These are phyloP conservation scores for Emberiza fucata DNA, from an alignment of 2,113 vertebrate genomes.

Conservation along the genomic window DNA sequence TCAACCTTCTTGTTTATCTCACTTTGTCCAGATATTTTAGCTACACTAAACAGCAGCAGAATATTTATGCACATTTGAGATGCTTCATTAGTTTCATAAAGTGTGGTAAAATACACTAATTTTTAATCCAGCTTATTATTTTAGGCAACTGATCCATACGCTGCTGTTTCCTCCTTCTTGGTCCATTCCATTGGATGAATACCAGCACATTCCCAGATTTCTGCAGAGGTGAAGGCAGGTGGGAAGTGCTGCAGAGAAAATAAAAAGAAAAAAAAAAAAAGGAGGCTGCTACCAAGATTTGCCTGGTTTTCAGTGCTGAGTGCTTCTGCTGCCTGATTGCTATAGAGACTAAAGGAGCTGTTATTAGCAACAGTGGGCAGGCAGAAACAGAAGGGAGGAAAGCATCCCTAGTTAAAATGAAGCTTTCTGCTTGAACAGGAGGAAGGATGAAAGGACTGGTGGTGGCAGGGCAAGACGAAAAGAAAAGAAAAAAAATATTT, in stretches of 20 bases:
- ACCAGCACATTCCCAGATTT: background rate
- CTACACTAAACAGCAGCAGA: background rate
- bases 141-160: background rate
- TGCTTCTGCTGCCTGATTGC: slow-evolving; percentile 52
- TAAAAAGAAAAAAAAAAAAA: background rate
- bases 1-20: background rate
- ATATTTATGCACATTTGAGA: background rate
- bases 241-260: background rate
- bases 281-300: background rate
- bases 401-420: background rate
- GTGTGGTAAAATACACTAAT: background rate
- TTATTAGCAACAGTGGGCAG: slow-evolving; percentile 51
- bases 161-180: background rate
- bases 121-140: background rate
- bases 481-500: background rate
- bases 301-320: background rate
- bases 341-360: slow-evolving; percentile 46
- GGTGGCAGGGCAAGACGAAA: background rate
- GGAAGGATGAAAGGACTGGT: background rate
- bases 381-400: slow-evolving; percentile 17
- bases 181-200: background rate
- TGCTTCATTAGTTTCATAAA: background rate
- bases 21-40: background rate
- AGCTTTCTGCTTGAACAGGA: slow-evolving; percentile 1
- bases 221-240: background rate